A percentile compares a stretch with the other conserved stretches of the same genome.
Evolutionary conservation across 2,888 invertebrate genomes (phyloP).

Genomic region (Pollenia griseotomentosa): DNA sequence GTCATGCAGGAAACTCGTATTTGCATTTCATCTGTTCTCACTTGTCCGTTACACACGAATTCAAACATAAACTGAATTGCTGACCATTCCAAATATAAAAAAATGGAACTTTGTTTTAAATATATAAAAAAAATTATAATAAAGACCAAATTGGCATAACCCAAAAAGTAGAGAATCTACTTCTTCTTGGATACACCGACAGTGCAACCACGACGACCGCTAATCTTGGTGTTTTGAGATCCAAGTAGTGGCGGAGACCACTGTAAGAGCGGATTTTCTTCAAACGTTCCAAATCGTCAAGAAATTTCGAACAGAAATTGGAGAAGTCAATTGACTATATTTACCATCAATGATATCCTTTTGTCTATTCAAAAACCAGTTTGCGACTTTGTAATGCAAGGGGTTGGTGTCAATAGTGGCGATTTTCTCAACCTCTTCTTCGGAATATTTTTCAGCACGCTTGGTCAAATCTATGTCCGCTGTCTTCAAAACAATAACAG

Average conservation of each 20-base stretch:
- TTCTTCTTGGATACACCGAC: slow-evolving; percentile 99
- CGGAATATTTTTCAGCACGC: slow-evolving; percentile 99
- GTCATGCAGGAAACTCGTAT: too few relatives aligned
- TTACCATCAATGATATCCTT: slow-evolving; percentile 99
- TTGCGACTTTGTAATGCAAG: slow-evolving; percentile 99
- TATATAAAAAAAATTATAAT: slow-evolving; percentile 19
- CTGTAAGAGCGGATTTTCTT: slow-evolving; percentile 99
- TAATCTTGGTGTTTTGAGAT: slow-evolving; percentile 99
- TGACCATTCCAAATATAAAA: slow-evolving; percentile 30
- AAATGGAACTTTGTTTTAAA: slow-evolving; percentile 24
- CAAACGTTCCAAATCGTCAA: slow-evolving; percentile 99
- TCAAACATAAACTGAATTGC: slow-evolving; percentile 56
- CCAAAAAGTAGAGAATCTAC: slow-evolving; percentile 85
- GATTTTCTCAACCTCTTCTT: slow-evolving; percentile 99
- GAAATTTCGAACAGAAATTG: slow-evolving; percentile 97
- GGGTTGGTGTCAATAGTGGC: slow-evolving; percentile 99
- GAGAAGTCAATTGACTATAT: slow-evolving; percentile 97
- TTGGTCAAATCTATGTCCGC: slow-evolving; percentile 99
- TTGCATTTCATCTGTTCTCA: neutral
- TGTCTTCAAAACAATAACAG: slow-evolving; percentile 98
- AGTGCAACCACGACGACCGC: slow-evolving; percentile 99
- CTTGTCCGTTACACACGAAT: slow-evolving; percentile 28
- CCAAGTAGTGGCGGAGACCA: slow-evolving; percentile 99
- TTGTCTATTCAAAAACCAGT: slow-evolving; percentile 99
- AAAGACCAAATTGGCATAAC: too few relatives aligned